Evolutionary conservation across 2,888 invertebrate genomes (phyloP).

Genomic region (Tridacna crocea): DNA sequence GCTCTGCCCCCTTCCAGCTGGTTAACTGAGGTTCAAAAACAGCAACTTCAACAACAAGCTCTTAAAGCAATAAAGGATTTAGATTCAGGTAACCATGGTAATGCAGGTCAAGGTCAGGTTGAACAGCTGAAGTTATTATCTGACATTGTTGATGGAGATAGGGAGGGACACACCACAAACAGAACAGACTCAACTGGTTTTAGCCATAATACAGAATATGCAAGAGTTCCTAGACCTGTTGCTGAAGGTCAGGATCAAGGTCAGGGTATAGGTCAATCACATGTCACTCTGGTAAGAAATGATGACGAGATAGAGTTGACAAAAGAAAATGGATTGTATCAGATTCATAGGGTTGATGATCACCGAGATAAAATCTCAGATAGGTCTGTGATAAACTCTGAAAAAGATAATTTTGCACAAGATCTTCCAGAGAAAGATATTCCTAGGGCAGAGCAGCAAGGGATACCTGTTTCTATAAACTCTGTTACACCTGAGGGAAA

Average conservation of each 20-base stretch:
- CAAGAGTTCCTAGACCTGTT: conserved; percentile 41
- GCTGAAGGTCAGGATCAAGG: conserved; percentile 31
- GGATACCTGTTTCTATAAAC: not conserved
- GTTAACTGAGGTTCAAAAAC: conserved; percentile 5
- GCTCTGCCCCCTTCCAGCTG: conserved; percentile 41
- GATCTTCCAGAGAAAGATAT: conserved; percentile 18
- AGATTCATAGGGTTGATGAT: conserved; percentile 44
- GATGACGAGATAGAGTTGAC: conserved; percentile 41
- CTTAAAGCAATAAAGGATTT: conserved; percentile 15
- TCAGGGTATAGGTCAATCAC: not conserved
- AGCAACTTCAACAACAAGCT: conserved; percentile 11
- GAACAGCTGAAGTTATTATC: conserved; percentile 16
- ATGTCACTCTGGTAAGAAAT: not conserved
- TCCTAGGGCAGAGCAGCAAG: conserved; percentile 1
- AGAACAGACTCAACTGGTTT: conserved; percentile 50
- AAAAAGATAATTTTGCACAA: conserved; percentile 7
- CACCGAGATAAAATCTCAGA: conserved; percentile 17
- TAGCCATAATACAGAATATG: conserved; percentile 63
- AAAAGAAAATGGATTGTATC: conserved; percentile 65
- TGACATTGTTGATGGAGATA: conserved; percentile 12
- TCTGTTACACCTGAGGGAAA: not conserved
- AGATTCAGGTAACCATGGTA: conserved; percentile 4
- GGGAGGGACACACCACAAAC: conserved; percentile 34
- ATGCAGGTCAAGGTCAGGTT: conserved; percentile 15
- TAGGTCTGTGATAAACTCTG: not conserved